Base-by-base conservation (phyloP, 2,113 vertebrate genomes). In the Anas platyrhynchos region DNA sequence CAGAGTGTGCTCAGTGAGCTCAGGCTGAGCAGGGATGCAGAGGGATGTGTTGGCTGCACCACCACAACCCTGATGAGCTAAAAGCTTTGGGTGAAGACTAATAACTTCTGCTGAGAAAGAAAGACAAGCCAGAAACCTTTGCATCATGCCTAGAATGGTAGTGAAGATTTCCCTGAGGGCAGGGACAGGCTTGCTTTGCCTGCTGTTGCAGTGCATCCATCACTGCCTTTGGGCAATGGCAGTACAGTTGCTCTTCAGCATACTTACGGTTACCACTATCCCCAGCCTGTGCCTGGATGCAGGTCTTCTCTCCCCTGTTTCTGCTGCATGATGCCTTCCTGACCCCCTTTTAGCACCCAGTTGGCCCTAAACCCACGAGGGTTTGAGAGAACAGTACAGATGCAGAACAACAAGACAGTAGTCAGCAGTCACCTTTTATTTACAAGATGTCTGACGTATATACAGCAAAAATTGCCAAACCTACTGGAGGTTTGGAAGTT, bases 391-490 rank as follows among this genome's bases (percentile, higher is more conserved):
- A 63, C 7, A 18, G 29, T 41, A 16, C 11, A 32, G 31, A 58
- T 13, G 10, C 16, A 32, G 21, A 25, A 34, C 32, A n/a, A 23
- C 23, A 65, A 77, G 23, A 50, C 76, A 9, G 82, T 72, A 22
- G 44, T 62, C 29, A 27, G n/a, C 55, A 52, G 34, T 77, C 55
- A 67, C 62, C 48, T 93, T 96, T 96, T 96, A 97, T 96, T 96
- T 85, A 83, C 43, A 92, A 89, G 46, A 68, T 8, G 31, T 63
- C 41, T 1, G 6, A 88, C 55, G 86, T 46, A 26, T 41, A 36
- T n/a, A 68, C 68, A 91, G 65, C 61, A 89, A 89, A 38, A 58
- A 44, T 43, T 77, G 43, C 31, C 76, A 59, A 94, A 76, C 52
- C 74, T 83, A 25, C 58, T 76, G 46, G 16, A 93, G 61, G 14